phyloP scores from a whole-genome alignment of 2,888 invertebrate genomes.

The Eilema sororculum region DNA sequence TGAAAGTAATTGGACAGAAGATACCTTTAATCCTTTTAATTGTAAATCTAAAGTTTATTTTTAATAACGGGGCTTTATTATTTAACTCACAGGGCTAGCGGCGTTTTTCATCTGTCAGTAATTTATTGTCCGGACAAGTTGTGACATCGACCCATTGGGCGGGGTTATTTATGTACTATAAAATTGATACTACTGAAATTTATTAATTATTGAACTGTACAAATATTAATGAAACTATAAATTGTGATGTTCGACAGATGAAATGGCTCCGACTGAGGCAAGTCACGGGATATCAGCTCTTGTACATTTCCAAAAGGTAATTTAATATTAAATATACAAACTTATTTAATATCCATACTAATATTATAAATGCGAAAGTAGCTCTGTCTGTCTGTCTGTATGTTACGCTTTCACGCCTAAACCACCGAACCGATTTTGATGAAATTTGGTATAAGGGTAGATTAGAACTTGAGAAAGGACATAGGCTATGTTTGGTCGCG shows the following conservation, averaged over 20 bases:
- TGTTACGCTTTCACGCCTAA: no score
- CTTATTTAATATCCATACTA: no score
- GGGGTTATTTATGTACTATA: slow-evolving; percentile 62
- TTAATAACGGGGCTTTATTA: slow-evolving; percentile 52
- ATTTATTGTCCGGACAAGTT: slow-evolving; percentile 68
- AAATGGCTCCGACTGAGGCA: slow-evolving; percentile 18
- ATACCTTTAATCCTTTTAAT: slow-evolving; percentile 42
- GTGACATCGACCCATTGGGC: slow-evolving; percentile 65
- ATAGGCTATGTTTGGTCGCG: no score
- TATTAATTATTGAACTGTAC: slow-evolving; percentile 40
- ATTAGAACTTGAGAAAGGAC: no score
- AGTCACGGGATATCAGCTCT: not conserved
- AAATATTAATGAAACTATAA: slow-evolving; percentile 51
- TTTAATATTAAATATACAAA: no score
- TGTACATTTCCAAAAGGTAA: no score
- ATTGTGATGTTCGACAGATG: slow-evolving; percentile 41
- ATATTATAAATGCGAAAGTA: no score
- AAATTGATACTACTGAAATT: slow-evolving; percentile 52
- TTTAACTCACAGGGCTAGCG: slow-evolving; percentile 50
- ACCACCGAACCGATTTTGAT: no score
- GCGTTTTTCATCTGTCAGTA: slow-evolving; percentile 67
- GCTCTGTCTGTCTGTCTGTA: no score
- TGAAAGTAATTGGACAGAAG: slow-evolving; percentile 37
- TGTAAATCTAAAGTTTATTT: slow-evolving; percentile 44
- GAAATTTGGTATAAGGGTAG: no score